phyloP scores from a whole-genome alignment of 2,113 vertebrate species.

The Triplophysa siluroides region DNA sequence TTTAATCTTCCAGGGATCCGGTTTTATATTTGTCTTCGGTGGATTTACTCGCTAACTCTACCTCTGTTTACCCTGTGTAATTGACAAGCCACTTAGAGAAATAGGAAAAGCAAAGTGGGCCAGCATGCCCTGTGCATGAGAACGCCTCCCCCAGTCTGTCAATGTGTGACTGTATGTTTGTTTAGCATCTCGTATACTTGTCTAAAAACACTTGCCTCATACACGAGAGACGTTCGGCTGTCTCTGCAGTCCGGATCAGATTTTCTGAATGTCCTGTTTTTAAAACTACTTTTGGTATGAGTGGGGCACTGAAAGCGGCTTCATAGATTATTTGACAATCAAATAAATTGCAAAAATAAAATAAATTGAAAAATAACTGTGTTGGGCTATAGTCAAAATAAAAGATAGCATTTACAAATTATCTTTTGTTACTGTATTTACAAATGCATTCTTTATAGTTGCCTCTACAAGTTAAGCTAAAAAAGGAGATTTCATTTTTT shows the following conservation, averaged over 20 bases:
- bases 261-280: too few relatives aligned
- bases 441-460: not conserved
- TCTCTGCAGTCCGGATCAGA: slow-evolving; percentile 23
- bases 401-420: too few relatives aligned
- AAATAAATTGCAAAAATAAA: too few relatives aligned
- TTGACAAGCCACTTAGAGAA: slow-evolving; percentile 60
- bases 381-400: not conserved
- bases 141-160: slow-evolving; percentile 48
- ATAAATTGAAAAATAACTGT: not conserved
- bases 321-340: too few relatives aligned
- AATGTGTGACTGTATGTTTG: slow-evolving; percentile 48
- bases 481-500: too few relatives aligned
- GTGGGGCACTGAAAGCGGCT: not conserved
- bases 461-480: not conserved
- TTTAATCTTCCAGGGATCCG: slow-evolving; percentile 59
- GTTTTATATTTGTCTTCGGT: slow-evolving; percentile 60
- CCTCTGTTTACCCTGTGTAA: slow-evolving; percentile 62
- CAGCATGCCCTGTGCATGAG: slow-evolving; percentile 49
- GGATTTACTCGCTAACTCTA: slow-evolving; percentile 62
- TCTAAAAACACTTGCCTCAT: slow-evolving; percentile 33
- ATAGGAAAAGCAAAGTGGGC: slow-evolving; percentile 53
- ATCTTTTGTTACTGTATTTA: not conserved
- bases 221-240: slow-evolving; percentile 17
- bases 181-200: slow-evolving; percentile 27
- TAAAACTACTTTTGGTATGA: slow-evolving; percentile 6